Evolutionary conservation across 2,888 invertebrate genomes (phyloP).

Genomic region (Acanthosepion lycidas): DNA sequence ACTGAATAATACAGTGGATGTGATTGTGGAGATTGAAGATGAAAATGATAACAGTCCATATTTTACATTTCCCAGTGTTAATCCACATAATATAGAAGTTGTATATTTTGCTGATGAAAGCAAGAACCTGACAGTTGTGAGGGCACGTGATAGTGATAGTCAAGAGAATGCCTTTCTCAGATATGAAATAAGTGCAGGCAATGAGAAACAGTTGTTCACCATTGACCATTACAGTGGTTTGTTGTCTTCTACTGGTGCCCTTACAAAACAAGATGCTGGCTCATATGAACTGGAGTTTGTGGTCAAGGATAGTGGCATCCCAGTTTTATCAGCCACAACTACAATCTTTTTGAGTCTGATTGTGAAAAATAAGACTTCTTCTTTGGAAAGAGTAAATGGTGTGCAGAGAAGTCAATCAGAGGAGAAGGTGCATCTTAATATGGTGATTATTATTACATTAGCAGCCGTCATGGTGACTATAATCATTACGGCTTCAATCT

Average conservation of each 20-base stretch:
- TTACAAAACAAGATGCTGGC: conserved; percentile 22
- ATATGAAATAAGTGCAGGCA: conserved; percentile 22
- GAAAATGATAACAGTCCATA: conserved; percentile 33
- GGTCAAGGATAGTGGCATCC: background rate
- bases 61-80: background rate
- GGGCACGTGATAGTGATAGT: conserved; percentile 21
- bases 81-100: background rate
- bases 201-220: conserved; percentile 12
- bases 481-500: background rate
- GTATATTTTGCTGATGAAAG: background rate
- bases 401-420: conserved; percentile 1
- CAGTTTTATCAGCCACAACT: background rate
- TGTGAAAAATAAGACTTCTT: background rate
- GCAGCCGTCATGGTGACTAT: background rate
- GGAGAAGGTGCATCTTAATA: conserved; percentile 12
- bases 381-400: conserved; percentile 33
- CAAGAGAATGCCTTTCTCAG: conserved; percentile 11
- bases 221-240: conserved; percentile 33
- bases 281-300: background rate
- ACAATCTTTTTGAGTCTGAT: conserved; percentile 11
- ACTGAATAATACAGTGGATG: conserved; percentile 11
- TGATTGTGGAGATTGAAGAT: conserved; percentile 33
- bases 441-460: conserved; percentile 22
- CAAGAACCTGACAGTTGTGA: background rate
- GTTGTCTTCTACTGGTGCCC: conserved; percentile 33